Conservation (phyloP, 2,113 vertebrate genomes). For the Rhea pennata region DNA sequence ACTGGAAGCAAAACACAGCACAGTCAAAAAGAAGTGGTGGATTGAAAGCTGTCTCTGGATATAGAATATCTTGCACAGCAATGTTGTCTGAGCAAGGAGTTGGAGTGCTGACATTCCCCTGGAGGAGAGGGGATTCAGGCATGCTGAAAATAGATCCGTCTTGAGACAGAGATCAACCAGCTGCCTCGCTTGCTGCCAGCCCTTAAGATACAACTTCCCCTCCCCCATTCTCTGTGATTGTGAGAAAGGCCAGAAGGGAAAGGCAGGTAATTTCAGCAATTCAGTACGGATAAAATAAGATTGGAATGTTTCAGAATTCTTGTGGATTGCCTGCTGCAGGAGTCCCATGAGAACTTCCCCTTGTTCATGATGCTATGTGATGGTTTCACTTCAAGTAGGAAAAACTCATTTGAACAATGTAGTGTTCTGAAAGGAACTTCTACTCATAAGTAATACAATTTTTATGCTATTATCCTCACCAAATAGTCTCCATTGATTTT, state of each 20-base stretch:
- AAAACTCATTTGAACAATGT: neutral
- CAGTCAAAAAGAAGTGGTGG: neutral
- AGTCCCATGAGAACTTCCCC: neutral
- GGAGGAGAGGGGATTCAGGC: neutral
- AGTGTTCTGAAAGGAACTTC: neutral
- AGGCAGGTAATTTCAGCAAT: neutral
- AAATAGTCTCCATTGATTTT: neutral
- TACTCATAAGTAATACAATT: neutral
- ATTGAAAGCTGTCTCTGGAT: neutral
- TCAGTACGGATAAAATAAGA: neutral
- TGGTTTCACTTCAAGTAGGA: neutral
- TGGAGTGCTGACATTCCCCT: neutral
- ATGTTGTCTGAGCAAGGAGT: neutral
- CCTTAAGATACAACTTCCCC: neutral
- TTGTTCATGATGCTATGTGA: neutral
- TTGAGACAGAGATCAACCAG: neutral
- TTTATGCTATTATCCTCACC: neutral
- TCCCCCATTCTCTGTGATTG: neutral
- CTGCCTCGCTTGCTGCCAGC: neutral
- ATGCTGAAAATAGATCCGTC: slow-evolving; percentile 24
- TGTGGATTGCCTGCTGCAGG: neutral
- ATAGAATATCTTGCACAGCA: neutral
- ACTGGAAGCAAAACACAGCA: neutral
- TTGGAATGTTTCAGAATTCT: neutral
- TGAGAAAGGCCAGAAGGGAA: neutral